These are phyloP conservation scores for Hemicrepidius hirtus DNA, from an alignment of 2,888 invertebrate species.

Conservation along the genomic window DNA sequence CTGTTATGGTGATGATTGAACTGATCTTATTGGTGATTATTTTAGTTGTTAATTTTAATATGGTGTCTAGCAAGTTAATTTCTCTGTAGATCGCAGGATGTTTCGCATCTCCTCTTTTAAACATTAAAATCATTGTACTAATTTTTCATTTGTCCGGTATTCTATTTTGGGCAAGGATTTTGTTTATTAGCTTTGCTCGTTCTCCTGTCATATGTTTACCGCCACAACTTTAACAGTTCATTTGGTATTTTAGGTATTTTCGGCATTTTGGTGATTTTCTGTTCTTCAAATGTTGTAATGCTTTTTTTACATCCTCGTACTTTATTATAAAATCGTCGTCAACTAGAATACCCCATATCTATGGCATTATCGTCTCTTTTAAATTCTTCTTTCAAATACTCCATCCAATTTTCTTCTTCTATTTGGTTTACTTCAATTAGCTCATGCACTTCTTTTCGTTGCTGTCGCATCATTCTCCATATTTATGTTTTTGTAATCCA, in stretches of 20 bases:
- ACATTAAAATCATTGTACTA: too few relatives aligned
- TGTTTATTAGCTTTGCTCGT: too few relatives aligned
- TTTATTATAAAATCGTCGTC: not conserved
- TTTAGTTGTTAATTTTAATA: too few relatives aligned
- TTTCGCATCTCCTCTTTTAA: too few relatives aligned
- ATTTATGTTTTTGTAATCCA: conserved; percentile 2
- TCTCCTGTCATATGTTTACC: not conserved
- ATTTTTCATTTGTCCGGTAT: too few relatives aligned
- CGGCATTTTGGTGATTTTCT: not conserved
- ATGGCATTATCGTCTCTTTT: not conserved
- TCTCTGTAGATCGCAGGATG: too few relatives aligned
- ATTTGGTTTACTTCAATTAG: not conserved
- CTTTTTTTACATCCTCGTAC: not conserved
- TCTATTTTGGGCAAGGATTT: too few relatives aligned
- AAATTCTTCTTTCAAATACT: not conserved
- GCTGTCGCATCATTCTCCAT: conserved; percentile 5
- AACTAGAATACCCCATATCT: not conserved
- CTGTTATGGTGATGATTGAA: too few relatives aligned
- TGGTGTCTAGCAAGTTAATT: too few relatives aligned
- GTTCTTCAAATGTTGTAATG: not conserved
- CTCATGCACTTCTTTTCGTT: not conserved
- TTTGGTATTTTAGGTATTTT: not conserved
- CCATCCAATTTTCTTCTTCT: not conserved
- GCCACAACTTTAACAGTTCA: not conserved
- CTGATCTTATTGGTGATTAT: too few relatives aligned